A percentile compares a stretch with the other conserved stretches of the same genome.
phyloP scores from a whole-genome alignment of 2,888 invertebrate genomes.

The Ichneumoninae sp. region DNA sequence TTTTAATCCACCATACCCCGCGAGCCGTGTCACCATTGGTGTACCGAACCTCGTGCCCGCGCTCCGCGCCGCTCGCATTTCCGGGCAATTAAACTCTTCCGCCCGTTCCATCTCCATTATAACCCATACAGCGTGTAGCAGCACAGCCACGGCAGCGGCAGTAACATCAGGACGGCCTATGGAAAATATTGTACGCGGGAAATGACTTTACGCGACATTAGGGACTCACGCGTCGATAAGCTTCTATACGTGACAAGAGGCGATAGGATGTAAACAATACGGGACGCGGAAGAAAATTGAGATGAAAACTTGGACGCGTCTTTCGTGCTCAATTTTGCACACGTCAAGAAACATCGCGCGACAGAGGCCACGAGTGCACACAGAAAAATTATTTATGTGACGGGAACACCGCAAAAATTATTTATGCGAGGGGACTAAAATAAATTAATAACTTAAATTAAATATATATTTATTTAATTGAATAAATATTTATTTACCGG shows the following conservation, averaged over 20 bases:
- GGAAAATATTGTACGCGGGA: slow-evolving; percentile 69
- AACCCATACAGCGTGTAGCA: slow-evolving; percentile 28
- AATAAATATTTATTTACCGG: no score
- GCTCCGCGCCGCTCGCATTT: slow-evolving; percentile 63
- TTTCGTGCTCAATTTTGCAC: neutral
- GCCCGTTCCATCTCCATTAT: slow-evolving; percentile 72
- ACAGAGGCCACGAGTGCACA: no score
- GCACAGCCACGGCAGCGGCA: slow-evolving; percentile 13
- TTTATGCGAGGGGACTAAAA: no score
- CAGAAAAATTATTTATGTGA: no score
- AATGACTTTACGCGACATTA: slow-evolving; percentile 70
- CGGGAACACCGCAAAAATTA: no score
- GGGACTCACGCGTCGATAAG: slow-evolving; percentile 63
- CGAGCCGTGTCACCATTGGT: slow-evolving; percentile 66
- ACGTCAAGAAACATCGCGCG: neutral
- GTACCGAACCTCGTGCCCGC: slow-evolving; percentile 37
- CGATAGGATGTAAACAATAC: slow-evolving; percentile 13
- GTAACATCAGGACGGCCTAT: slow-evolving; percentile 45
- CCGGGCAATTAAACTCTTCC: slow-evolving; percentile 73
- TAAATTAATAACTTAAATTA: no score
- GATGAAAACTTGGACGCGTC: neutral
- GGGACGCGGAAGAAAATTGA: slow-evolving; percentile 19
- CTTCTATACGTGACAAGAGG: slow-evolving; percentile 54
- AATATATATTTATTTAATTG: no score
- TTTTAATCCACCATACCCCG: slow-evolving; percentile 69